Conservation (phyloP, 1,140 invertebrate genomes). For the Watersipora subatra region DNA sequence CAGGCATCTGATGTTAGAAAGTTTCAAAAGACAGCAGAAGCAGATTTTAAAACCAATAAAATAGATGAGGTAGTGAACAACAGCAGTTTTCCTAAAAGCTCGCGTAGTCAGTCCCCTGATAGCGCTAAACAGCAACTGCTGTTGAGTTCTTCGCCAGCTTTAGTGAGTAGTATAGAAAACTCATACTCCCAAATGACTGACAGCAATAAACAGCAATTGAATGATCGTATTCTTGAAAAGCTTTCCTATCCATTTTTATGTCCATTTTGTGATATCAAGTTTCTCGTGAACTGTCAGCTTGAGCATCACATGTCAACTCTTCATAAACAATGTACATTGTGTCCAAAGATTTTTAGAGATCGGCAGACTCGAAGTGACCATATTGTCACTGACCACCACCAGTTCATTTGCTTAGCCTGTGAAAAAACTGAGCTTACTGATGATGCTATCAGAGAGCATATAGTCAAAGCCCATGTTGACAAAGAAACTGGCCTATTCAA, state of each 20-base stretch:
- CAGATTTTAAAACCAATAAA: too few species aligned
- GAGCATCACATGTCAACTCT: neutral
- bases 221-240: too few species aligned
- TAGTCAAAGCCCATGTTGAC: neutral
- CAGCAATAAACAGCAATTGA: too few species aligned
- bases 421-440: neutral
- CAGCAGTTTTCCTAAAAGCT: too few species aligned
- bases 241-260: neutral
- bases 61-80: too few species aligned
- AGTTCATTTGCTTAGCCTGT: neutral
- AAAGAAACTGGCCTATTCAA: neutral
- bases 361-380: neutral
- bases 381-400: neutral
- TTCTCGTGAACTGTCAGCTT: neutral
- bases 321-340: neutral
- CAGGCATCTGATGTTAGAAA: too few species aligned
- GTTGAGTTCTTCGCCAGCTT: too few species aligned
- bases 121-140: too few species aligned
- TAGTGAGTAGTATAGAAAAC: too few species aligned
- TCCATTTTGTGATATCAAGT: neutral
- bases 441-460: neutral
- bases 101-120: too few species aligned
- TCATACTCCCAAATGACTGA: too few species aligned
- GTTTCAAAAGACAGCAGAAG: too few species aligned
- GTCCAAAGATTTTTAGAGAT: neutral